Evolutionary conservation across 2,113 vertebrate genomes (phyloP), one percentile per base, ranked within the genome.

Genomic region (Urocolius indicus): DNA sequence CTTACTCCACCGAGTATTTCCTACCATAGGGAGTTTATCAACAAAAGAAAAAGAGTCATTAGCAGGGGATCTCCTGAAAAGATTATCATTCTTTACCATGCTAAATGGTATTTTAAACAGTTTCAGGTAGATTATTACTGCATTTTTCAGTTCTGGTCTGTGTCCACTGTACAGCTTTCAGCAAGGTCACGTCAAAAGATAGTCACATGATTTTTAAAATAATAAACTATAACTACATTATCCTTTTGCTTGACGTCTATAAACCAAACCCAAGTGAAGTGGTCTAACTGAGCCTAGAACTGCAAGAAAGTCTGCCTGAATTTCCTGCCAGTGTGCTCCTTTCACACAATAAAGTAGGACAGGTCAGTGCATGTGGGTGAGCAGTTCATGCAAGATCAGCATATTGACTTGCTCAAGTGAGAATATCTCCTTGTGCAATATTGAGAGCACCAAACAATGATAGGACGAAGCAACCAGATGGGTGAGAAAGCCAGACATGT

Each of bases 381-480:
- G 72, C 48, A 81, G 87, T 26, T 94, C 74, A 26, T 10, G 81
- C 63, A 82, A 92, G 59, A 93, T 84, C 84, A 84, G 49, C 66
- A 57, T 4, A 49, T 6, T 4, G 77, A 27, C 87, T 93, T 91
- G 84, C 94, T 67, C 69, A 87, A 94, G 94, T 57, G 84, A 79
- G 94, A 95, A 95, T 32, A 75, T 6, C 71, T 85, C 89, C 87
- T 95, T 84, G 69, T 91, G 96, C 80, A 96, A 95, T 1, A 5
- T 69, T 26, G 74, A 62, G 41, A 49, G 81, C 69, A 46, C 45
- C 48, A 81, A 82, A 75, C 54, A 74, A 62, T 26, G 84, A 75
- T 41, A 89, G 93, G 91, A 73, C 0, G 1, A 84, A 84, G 83
- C 63, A 81, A 58, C 21, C 30, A 49, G 69, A 51, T 66, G 38